phyloP scores from a whole-genome alignment of 1,140 invertebrate genomes.

The Halictus rubicundus region DNA sequence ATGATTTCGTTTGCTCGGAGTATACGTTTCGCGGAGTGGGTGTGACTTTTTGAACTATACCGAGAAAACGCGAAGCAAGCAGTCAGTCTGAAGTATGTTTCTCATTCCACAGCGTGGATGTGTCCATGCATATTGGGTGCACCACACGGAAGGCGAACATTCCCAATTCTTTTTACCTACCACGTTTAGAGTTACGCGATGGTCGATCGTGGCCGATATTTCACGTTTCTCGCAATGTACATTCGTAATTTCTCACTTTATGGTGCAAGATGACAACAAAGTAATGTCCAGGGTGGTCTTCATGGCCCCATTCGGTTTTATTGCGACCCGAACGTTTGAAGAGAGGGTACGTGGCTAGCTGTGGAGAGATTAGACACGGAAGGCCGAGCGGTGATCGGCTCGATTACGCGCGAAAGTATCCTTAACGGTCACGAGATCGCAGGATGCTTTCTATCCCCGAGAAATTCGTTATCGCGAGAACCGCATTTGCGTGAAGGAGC shows the following conservation, averaged over 20 bases:
- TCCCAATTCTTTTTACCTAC: too few species aligned
- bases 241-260: not conserved
- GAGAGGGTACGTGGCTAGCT: not conserved
- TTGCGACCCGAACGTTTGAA: not conserved
- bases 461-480: slow-evolving; percentile 50
- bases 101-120: not conserved
- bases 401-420: slow-evolving; percentile 45
- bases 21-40: not conserved
- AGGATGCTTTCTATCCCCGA: slow-evolving; percentile 16
- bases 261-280: not conserved
- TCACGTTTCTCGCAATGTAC: not conserved
- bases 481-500: slow-evolving; percentile 29
- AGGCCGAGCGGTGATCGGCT: not conserved
- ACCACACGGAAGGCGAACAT: too few species aligned
- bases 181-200: too few species aligned
- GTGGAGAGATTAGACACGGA: slow-evolving; percentile 24
- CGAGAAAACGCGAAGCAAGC: too few species aligned
- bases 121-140: not conserved
- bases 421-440: slow-evolving; percentile 18
- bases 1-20: not conserved
- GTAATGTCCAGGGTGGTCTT: not conserved
- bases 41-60: not conserved
- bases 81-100: not conserved
- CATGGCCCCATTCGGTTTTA: not conserved
- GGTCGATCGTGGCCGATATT: not conserved